Evolutionary conservation across 2,888 invertebrate genomes (phyloP), one percentile per base, ranked within the genome.

Genomic region (Perizoma flavofasciatum): DNA sequence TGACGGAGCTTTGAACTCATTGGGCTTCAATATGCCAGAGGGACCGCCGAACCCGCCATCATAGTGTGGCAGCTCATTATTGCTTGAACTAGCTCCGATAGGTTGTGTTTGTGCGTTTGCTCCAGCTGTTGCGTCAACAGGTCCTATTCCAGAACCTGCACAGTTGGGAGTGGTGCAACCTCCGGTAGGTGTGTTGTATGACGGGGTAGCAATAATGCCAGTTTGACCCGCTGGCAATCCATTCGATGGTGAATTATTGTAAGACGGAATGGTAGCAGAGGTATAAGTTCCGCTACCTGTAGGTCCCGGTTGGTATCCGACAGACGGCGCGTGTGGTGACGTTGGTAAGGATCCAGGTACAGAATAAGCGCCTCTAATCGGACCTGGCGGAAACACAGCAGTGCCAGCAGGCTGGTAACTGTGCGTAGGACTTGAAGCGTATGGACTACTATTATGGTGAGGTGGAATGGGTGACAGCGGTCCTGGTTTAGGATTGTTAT

Each of bases 41-140:
- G 80, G 75, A n/a, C 81, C 86, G 34, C 82, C 83, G 65, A 85
- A 84, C 8, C 81, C 80, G 47, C 79, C 81, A 10, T 69, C 70
- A 56, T 85, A 83, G 6, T 66, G n/a, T 37, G 77, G 73, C 10
- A 66, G 55, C 43, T 78, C 75, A 11, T 75, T 63, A 45, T 32
- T 47, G 32, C 8, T 51, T 34, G 49, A 8, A 37, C 40, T 49
- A 35, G 22, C 48, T 40, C 37, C 59, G 33, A 32, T 50, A 34
- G 67, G 68, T 62, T 69, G 73, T 11, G 58, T 46, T 54, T 57
- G 61, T 9, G 40, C 45, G 44, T 49, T 58, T 37, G 62, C 37
- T 57, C 44, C 66, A 47, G 66, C 40, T 55, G 65, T 37, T 45
- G 49, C 51, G 35, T 54, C 65, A 8, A 53, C 49, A n/a, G 45